Base-by-base conservation (phyloP, 2,888 invertebrate species). In the Mythimna impura region DNA sequence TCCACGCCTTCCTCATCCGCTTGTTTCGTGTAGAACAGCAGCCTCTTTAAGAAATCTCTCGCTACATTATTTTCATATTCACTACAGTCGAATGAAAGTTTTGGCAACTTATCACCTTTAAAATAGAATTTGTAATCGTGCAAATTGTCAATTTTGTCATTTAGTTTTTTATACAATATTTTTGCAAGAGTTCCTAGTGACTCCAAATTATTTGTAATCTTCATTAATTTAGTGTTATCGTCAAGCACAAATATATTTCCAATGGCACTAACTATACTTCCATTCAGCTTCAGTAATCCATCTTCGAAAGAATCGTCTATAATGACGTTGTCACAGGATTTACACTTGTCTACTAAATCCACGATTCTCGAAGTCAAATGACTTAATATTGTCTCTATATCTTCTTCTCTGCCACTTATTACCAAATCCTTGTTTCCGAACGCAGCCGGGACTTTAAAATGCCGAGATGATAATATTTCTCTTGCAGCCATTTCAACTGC, bases 341-440 rank as follows among this genome's bases (percentile, higher is more conserved):
- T 43, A 17, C 12, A 17, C 7, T 60, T 3, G 3, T 60, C 17
- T 22, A 73, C n/a, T n/a, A 67, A 47, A 10, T 10, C 36, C 0
- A 2, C 0, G 2, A 76, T n/a, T 54, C 3, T n/a, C 0, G n/a
- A 7, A 9, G 20, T 20, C 8, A 75, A 17, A 63, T 52, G 0
- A 14, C 58, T 25, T 2, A 75, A 14, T 34, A 57, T 63, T 2
- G 9, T 70, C 36, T 62, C 70, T 17, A 71, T 25, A 52, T 71
- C 81, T 1, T n/a, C 22, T 25, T 57, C 30, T 8, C 30, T 57
- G 20, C 57, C 57, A 17, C 57, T 57, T 17, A 57, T 57, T 17
- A 43, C 14, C 36, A 84, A 40, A 47, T 84, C 82, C 20, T 43
- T 55, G 36, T 84, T 84, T 4, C 84, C 84, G 60, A 84, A 83